These are phyloP conservation scores for Acrocephalus scirpaceus DNA, from an alignment of 2,797 vertebrate species.

Conservation along the genomic window DNA sequence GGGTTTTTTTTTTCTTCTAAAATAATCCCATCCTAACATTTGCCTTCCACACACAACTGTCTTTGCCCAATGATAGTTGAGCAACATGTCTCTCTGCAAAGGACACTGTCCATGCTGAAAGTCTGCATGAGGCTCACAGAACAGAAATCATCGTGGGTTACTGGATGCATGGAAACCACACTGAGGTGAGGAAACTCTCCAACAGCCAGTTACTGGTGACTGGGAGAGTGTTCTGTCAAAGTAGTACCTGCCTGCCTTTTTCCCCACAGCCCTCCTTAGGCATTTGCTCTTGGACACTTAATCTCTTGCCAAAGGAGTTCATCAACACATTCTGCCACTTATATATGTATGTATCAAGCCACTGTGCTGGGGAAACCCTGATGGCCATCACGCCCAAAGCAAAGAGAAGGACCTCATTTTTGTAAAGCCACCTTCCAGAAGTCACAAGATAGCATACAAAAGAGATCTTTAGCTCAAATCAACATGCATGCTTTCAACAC, in stretches of 20 bases:
- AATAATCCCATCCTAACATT: neutral
- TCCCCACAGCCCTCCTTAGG: neutral
- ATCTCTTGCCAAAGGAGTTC: neutral
- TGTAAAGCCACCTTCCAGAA: neutral
- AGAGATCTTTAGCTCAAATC: neutral
- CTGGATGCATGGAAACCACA: neutral
- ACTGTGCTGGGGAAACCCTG: neutral
- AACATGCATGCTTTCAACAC: neutral
- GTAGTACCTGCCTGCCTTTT: neutral
- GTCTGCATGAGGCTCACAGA: neutral
- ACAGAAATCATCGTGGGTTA: neutral
- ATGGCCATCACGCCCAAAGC: neutral
- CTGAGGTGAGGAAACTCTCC: neutral
- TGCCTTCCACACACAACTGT: neutral
- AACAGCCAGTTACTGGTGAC: neutral
- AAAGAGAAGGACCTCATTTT: neutral
- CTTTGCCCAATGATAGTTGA: rapidly evolving
- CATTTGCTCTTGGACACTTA: neutral
- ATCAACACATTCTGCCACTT: neutral
- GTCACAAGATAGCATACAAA: neutral
- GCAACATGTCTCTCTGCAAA: neutral
- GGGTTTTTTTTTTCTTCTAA: neutral
- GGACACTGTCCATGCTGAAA: neutral
- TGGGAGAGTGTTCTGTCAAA: neutral
- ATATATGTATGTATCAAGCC: too few relatives aligned